Evolutionary conservation across 2,113 vertebrate genomes (phyloP).

Genomic region (Zingel zingel): DNA sequence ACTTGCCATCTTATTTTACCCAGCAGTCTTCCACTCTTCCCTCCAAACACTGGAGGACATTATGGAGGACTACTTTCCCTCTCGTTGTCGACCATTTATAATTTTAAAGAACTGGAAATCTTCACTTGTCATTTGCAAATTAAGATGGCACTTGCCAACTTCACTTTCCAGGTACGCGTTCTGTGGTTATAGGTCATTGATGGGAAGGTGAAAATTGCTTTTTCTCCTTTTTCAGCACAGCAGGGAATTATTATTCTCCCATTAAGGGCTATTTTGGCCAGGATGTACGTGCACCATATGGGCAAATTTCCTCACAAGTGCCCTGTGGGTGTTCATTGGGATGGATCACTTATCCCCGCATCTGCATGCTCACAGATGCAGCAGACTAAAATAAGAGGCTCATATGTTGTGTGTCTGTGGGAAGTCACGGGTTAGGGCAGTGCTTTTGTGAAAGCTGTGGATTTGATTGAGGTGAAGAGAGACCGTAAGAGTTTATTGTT

Average conservation of each 20-base stretch:
- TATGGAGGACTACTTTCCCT: conserved; percentile 54
- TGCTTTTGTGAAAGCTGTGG: conserved; percentile 59
- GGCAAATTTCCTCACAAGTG: conserved; percentile 46
- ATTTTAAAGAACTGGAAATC: conserved; percentile 45
- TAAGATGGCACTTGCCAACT: conserved; percentile 48
- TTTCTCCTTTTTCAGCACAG: conserved; percentile 50
- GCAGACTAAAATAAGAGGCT: conserved; percentile 56
- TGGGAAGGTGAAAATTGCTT: conserved; percentile 46
- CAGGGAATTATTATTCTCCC: conserved; percentile 78
- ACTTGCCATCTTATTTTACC: conserved; percentile 53
- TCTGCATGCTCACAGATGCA: conserved; percentile 59
- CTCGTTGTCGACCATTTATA: not conserved
- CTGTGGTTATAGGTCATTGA: conserved; percentile 34
- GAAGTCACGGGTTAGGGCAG: conserved; percentile 41
- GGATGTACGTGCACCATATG: conserved; percentile 42
- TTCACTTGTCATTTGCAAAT: conserved; percentile 31
- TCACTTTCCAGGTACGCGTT: conserved; percentile 63
- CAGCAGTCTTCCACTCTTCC: conserved; percentile 10
- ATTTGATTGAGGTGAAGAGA: conserved; percentile 70
- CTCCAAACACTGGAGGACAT: conserved; percentile 3
- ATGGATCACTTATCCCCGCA: conserved; percentile 51
- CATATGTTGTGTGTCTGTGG: conserved; percentile 45
- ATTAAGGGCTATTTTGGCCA: conserved; percentile 68
- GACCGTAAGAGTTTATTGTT: conserved; percentile 67
- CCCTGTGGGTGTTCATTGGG: conserved; percentile 57